phyloP scores from a whole-genome alignment of 2,888 invertebrate genomes.

The Ernsta delagoae region DNA sequence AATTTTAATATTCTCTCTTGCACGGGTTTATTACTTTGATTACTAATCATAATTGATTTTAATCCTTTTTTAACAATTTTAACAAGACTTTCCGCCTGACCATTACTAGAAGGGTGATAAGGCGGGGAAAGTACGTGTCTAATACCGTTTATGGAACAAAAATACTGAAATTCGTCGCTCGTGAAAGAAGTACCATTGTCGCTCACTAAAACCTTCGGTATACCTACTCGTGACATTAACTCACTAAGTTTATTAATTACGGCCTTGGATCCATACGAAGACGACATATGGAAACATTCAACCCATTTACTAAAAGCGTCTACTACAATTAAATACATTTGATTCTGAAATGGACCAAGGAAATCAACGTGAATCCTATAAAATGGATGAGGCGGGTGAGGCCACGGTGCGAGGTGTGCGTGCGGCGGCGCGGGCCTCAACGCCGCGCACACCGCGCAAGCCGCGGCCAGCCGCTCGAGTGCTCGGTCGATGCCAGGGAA shows the following conservation, averaged over 20 bases:
- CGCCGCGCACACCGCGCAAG: constrained; percentile 21
- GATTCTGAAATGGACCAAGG: constrained; percentile 4
- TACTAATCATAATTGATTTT: constrained; percentile 35
- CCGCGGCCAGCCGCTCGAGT: constrained; percentile 27
- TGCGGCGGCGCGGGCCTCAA: constrained; percentile 17
- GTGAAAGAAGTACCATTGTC: constrained; percentile 40
- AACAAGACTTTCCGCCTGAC: constrained; percentile 41
- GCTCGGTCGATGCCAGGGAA: constrained; percentile 40
- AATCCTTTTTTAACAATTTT: constrained; percentile 44
- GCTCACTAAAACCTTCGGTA: constrained; percentile 31
- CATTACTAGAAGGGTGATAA: constrained; percentile 37
- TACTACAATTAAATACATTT: constrained; percentile 3
- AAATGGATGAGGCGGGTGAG: constrained; percentile 11
- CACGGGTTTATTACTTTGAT: not conserved
- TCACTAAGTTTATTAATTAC: constrained; percentile 35
- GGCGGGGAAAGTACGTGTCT: constrained; percentile 32
- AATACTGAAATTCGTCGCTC: constrained; percentile 32
- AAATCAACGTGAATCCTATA: constrained; percentile 8
- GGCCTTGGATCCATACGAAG: constrained; percentile 10
- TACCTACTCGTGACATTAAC: constrained; percentile 37
- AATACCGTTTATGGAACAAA: constrained; percentile 38
- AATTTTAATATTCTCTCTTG: constrained; percentile 25
- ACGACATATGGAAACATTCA: constrained; percentile 29
- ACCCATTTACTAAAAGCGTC: constrained; percentile 39
- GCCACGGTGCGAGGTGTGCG: constrained; percentile 18